Conservation (phyloP, 2,888 invertebrate genomes). For the Caenorhabditis sp. region DNA sequence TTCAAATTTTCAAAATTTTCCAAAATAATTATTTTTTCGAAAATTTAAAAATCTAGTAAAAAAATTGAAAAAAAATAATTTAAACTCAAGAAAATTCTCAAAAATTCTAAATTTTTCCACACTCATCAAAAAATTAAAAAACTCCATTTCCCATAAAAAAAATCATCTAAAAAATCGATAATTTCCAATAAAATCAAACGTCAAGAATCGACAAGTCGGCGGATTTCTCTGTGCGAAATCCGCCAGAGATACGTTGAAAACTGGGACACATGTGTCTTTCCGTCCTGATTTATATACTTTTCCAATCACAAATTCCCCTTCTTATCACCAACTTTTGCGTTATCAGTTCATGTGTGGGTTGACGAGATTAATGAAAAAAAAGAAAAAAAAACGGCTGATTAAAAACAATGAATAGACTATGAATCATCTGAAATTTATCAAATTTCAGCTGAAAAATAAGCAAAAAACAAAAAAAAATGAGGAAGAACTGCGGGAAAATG, state of each 20-base stretch:
- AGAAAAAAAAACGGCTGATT: background rate
- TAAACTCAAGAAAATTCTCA: background rate
- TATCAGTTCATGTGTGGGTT: slow-evolving; percentile 26
- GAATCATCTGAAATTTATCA: too few relatives aligned
- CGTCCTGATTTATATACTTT: slow-evolving; percentile 37
- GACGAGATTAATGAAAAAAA: background rate
- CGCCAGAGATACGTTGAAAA: slow-evolving; percentile 20
- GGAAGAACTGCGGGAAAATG: background rate
- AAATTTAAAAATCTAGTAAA: too few relatives aligned
- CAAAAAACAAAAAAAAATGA: background rate
- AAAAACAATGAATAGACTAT: background rate
- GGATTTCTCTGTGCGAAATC: too few relatives aligned
- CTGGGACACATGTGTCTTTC: slow-evolving; percentile 34
- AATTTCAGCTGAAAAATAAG: too few relatives aligned
- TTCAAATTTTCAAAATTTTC: background rate
- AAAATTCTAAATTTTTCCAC: background rate
- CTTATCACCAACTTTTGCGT: background rate
- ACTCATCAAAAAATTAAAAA: background rate
- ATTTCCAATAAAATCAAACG: too few relatives aligned
- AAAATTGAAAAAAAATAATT: too few relatives aligned
- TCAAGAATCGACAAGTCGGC: too few relatives aligned
- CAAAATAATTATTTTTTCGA: background rate
- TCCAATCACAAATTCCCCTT: slow-evolving; percentile 12
- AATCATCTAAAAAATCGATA: too few relatives aligned
- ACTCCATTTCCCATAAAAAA: too few relatives aligned